Evolutionary conservation across 2,888 invertebrate species (phyloP), one percentile per base, ranked within the genome.

Genomic region (Gortyna flavago): DNA sequence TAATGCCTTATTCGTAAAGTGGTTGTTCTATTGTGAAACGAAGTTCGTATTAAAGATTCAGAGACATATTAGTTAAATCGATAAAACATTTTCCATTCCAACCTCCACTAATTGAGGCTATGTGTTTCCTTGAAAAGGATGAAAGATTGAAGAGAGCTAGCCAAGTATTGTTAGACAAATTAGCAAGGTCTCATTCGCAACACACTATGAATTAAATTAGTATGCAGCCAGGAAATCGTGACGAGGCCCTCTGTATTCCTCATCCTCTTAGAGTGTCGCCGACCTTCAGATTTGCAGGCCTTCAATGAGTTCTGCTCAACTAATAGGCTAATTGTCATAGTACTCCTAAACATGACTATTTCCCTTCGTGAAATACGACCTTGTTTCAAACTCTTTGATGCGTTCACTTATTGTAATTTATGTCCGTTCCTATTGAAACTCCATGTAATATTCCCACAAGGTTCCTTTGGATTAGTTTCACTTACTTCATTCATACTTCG

Each of bases 121-220:
- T 25, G 48, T 48, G 59, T 51, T 74, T 38, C 48, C 35, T 67
- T 59, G 32, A 75, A 57, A 67, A 73, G 59, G 25, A 71, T 57
- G 21, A 61, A 70, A 21, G 62, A 83, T 44, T 35, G 61, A 69
- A 38, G 57, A 80, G 81, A 77, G 64, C 57, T 85, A 88, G 90
- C 75, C 79, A 84, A 88, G 74, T 85, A 90, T 89, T 89, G 48
- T 81, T 89, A 89, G 85, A 85, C 87, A 89, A 89, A 92, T 92
- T 92, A 92, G 91, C 91, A 81, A 82, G 81, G 86, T 85, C 80
- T 90, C 93, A 93, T 95, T 95, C 87, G 91, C 94, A 91, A 89
- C 88, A 90, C 87, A 79, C 87, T 93, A 90, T 88, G 87, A 95
- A 95, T 94, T 92, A 75, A 94, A 95, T 95, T 95, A 95, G 93